Conservation (phyloP, 1,140 invertebrate species). For the Platyura marginata region DNA sequence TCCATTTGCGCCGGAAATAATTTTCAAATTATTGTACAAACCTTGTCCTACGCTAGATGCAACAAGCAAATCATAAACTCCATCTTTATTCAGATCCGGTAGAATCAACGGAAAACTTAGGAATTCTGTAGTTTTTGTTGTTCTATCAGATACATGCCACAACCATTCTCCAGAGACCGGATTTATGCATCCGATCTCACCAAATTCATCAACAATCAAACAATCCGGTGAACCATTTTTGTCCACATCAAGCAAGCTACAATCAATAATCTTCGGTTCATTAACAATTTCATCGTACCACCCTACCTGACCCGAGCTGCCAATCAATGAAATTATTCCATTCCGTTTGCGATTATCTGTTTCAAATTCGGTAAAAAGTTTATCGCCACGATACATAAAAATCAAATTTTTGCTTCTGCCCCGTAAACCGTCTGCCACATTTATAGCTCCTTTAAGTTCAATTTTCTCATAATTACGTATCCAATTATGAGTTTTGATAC, state of each 20-base stretch:
- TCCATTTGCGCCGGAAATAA: constrained; percentile 36
- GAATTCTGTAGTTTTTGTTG: constrained; percentile 26
- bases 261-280: constrained; percentile 47
- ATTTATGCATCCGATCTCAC: constrained; percentile 45
- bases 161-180: constrained; percentile 36
- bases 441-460: constrained; percentile 49
- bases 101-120: constrained; percentile 49
- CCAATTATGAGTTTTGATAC: constrained; percentile 41
- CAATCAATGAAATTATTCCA: constrained; percentile 39
- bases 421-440: constrained; percentile 38
- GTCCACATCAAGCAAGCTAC: constrained; percentile 46
- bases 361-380: constrained; percentile 31
- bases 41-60: constrained; percentile 28
- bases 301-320: constrained; percentile 35
- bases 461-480: constrained; percentile 47
- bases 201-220: constrained; percentile 45
- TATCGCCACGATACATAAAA: constrained; percentile 44
- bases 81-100: constrained; percentile 50
- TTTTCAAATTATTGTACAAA: constrained; percentile 35
- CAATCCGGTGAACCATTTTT: constrained; percentile 49
- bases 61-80: constrained; percentile 42
- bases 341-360: constrained; percentile 28
- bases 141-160: constrained; percentile 39
- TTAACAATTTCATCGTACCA: constrained; percentile 41
- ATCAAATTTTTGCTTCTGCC: constrained; percentile 44